phyloP scores from a whole-genome alignment of 2,888 invertebrate species.

The Nomada goodeniana region DNA sequence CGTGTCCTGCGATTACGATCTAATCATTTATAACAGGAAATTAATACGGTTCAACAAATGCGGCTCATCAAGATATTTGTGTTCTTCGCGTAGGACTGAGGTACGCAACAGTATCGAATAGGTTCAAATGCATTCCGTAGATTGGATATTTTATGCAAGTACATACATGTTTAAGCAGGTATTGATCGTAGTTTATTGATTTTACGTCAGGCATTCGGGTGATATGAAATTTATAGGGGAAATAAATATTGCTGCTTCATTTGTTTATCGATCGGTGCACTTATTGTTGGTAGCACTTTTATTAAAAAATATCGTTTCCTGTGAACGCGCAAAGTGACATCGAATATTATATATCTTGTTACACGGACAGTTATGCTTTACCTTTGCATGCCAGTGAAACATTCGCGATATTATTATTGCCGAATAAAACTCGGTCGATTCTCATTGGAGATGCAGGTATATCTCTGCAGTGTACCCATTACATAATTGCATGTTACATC shows the following conservation, averaged over 20 bases:
- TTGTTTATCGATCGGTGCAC: neutral
- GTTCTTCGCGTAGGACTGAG: no score
- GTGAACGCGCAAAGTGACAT: neutral
- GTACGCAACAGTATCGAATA: no score
- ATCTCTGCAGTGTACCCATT: neutral
- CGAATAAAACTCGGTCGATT: neutral
- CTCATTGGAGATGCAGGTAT: neutral
- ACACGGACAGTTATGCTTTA: neutral
- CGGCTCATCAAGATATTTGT: no score
- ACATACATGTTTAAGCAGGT: neutral
- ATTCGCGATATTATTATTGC: neutral
- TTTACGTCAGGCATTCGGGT: conserved; percentile 1
- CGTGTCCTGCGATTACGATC: no score
- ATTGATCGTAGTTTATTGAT: neutral
- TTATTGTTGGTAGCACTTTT: neutral
- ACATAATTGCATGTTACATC: neutral
- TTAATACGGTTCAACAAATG: no score
- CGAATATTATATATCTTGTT: neutral
- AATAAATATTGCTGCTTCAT: conserved; percentile 12
- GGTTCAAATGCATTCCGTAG: no score
- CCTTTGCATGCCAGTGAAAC: neutral
- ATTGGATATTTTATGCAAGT: neutral
- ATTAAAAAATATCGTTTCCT: conserved; percentile 18
- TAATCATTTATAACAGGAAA: no score
- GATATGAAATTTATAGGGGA: conserved; percentile 8